Evolutionary conservation across 2,888 invertebrate genomes (phyloP).

Genomic region (Eueremaeus valkanovi): DNA sequence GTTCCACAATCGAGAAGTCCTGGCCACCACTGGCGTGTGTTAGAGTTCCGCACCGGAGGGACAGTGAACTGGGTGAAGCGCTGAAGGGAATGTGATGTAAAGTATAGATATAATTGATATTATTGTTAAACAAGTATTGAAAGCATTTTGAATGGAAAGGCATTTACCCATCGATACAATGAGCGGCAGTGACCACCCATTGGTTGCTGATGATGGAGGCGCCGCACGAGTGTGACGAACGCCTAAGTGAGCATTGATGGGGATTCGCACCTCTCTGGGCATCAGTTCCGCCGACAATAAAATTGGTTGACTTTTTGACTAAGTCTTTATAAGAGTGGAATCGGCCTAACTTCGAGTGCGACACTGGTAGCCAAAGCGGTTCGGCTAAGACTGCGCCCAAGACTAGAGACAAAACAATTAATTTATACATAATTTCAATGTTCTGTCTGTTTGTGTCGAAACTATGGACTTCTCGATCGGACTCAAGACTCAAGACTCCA

Average conservation of each 20-base stretch:
- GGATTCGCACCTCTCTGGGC: neutral
- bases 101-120: neutral
- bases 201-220: slow-evolving; percentile 8
- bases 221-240: slow-evolving; percentile 16
- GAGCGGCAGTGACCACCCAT: slow-evolving; percentile 26
- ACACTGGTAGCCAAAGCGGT: neutral
- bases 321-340: neutral
- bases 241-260: slow-evolving; percentile 12
- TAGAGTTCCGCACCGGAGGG: neutral
- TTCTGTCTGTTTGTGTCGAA: neutral
- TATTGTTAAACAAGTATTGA: no score
- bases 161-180: slow-evolving; percentile 33
- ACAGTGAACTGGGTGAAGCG: neutral
- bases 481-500: neutral
- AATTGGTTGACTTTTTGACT: neutral
- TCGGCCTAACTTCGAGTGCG: neutral
- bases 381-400: neutral
- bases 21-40: neutral
- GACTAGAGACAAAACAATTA: neutral
- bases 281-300: slow-evolving; percentile 21
- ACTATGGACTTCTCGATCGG: neutral
- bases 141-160: neutral
- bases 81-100: neutral
- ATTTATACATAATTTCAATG: slow-evolving; percentile 7
- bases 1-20: neutral